Percentiles rank a stretch among this genome's conserved stretches.
Conservation (phyloP, 2,888 invertebrate genomes). For the Stictocephala bisonia region DNA sequence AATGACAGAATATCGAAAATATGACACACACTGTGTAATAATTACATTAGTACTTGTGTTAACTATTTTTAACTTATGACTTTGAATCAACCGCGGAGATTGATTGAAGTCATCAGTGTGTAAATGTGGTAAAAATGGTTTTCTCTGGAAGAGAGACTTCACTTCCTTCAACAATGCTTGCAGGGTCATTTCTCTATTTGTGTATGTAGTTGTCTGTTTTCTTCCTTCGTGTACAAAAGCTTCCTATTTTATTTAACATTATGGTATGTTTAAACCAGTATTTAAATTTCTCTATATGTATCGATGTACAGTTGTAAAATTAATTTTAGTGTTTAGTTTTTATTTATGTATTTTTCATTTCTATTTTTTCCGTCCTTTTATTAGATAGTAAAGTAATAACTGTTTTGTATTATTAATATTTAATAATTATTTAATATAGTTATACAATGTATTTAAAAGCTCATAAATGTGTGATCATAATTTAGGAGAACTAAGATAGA, state of each 20-base stretch:
- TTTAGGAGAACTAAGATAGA: not conserved
- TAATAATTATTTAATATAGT: conserved; percentile 10
- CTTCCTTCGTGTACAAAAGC: too few relatives aligned
- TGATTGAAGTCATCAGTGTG: too few relatives aligned
- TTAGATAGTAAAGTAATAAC: not conserved
- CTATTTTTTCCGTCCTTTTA: conserved; percentile 42
- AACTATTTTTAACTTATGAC: too few relatives aligned
- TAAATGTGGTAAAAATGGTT: too few relatives aligned
- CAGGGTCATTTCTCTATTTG: conserved; percentile 15
- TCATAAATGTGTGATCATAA: conserved; percentile 41
- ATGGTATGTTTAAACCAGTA: not conserved
- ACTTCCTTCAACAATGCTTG: conserved; percentile 14
- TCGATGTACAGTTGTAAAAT: not conserved
- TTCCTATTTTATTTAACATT: not conserved
- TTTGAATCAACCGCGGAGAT: too few relatives aligned
- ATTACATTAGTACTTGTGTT: too few relatives aligned
- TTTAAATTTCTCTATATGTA: not conserved
- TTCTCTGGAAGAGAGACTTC: not conserved
- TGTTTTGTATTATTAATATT: conserved; percentile 32
- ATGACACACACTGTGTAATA: too few relatives aligned
- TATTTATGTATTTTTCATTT: not conserved
- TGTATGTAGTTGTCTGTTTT: not conserved
- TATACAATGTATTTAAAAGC: conserved; percentile 31
- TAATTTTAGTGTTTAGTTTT: not conserved
- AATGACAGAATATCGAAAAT: too few relatives aligned